Base-by-base conservation (phyloP, 2,888 invertebrate species). In the Gastrophysa polygoni region DNA sequence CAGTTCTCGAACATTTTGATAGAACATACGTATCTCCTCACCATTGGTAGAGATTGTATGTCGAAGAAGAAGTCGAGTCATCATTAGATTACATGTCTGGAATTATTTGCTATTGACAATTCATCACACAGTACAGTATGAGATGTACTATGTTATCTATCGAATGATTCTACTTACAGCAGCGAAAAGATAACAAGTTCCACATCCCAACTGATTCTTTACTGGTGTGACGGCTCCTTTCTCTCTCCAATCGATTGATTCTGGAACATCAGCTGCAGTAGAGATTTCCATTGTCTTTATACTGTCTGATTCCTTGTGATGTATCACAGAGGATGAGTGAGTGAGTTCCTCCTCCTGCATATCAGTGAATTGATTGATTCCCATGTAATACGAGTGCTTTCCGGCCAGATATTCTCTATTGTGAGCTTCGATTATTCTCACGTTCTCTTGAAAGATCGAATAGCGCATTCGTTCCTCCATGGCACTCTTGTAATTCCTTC, bases 161-260 rank as follows among this genome's bases (percentile, higher is more conserved):
- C n/a, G n/a, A n/a, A n/a, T n/a, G n/a, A n/a, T n/a, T n/a, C n/a
- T n/a, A 67, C 69, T 67, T 65, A 72, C 72, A 17, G 68, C 43
- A 55, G 67, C 63, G 47, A 71, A 74, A 38, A 66, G 50, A 71
- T 72, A 74, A 64, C 70, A 71, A 17, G 69, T 64, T 24, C 70
- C 71, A 57, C 74, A 74, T 0, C 34, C 3, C 38, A 60, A 69
- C 70, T 73, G 71, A 49, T 71, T 48, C 49, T 69, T 71, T n/a
- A 74, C 67, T 17, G 29, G 56, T 1, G 71, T 72, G n/a, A 74
- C 72, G 8, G 67, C 68, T 11, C 71, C 70, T 32, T 64, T 43
- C 7, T 64, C 54, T 32, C 70, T 71, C 74, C 74, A 74, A 49
- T 73, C 72, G 28, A 73, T 46, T 8, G 52, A 49, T 6, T 48